phyloP scores from a whole-genome alignment of 2,888 invertebrate species.

The Argynnis bischoffii region DNA sequence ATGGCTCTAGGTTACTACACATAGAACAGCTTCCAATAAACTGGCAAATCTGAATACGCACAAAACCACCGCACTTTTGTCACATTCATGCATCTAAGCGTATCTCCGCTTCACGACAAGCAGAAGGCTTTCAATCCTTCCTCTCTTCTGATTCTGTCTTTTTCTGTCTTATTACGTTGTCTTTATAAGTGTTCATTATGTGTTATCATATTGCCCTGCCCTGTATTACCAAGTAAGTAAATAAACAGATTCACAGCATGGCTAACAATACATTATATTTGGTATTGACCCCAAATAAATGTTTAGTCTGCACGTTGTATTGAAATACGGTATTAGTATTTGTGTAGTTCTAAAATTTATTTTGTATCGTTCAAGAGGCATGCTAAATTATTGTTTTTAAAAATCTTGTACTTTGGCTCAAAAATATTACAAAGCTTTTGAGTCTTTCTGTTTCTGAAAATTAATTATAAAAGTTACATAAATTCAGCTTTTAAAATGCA shows the following conservation, averaged over 20 bases:
- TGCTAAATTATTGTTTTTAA: slow-evolving; percentile 55
- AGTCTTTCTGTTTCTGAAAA: slow-evolving; percentile 18
- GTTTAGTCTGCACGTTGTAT: slow-evolving; percentile 81
- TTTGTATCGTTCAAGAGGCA: slow-evolving; percentile 67
- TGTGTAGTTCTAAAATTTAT: slow-evolving; percentile 67
- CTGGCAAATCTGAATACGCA: slow-evolving; percentile 55
- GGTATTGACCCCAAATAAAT: slow-evolving; percentile 67
- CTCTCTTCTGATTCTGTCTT: slow-evolving; percentile 57
- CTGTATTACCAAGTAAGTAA: slow-evolving; percentile 58
- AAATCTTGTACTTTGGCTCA: slow-evolving; percentile 36
- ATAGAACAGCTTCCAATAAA: slow-evolving; percentile 60
- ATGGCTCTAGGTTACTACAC: slow-evolving; percentile 65
- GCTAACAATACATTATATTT: slow-evolving; percentile 66
- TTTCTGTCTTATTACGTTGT: slow-evolving; percentile 58
- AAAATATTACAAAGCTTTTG: slow-evolving; percentile 22
- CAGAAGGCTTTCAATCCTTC: slow-evolving; percentile 59
- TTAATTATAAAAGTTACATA: slow-evolving; percentile 22
- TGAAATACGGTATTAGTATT: slow-evolving; percentile 65
- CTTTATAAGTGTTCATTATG: slow-evolving; percentile 60
- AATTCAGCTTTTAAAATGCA: slow-evolving; percentile 33
- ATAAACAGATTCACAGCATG: slow-evolving; percentile 64
- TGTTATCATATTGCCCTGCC: slow-evolving; percentile 55
- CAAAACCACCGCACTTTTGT: slow-evolving; percentile 63
- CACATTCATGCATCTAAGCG: slow-evolving; percentile 66
- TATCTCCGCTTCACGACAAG: slow-evolving; percentile 54